Evolutionary conservation across 1,140 invertebrate species (phyloP).

Genomic region (Leguminivora glycinivorella): DNA sequence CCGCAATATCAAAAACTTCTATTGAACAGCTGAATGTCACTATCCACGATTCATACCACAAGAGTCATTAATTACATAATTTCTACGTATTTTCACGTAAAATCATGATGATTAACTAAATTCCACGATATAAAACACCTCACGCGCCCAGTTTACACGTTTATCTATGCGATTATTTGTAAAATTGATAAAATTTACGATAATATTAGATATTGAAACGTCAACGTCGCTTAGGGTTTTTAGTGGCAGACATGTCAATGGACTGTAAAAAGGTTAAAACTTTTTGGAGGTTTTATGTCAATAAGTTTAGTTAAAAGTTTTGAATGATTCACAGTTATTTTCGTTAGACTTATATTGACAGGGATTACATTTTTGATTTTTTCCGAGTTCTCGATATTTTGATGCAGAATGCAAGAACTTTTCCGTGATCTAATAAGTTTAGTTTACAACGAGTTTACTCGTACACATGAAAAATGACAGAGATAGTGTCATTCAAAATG

Average conservation of each 20-base stretch:
- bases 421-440: too few relatives aligned
- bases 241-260: constrained; percentile 3
- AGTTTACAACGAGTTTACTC: too few relatives aligned
- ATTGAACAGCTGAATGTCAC: constrained; percentile 7
- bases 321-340: too few relatives aligned
- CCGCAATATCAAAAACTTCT: not conserved
- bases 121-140: not conserved
- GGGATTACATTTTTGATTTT: too few relatives aligned
- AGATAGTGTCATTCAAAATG: too few relatives aligned
- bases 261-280: not conserved
- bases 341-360: too few relatives aligned
- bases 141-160: not conserved
- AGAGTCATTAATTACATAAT: not conserved
- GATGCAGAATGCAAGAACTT: too few relatives aligned
- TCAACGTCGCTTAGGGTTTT: constrained; percentile 11
- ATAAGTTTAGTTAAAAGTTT: not conserved
- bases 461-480: too few relatives aligned
- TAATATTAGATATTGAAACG: constrained; percentile 5
- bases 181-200: constrained; percentile 18
- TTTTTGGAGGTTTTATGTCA: not conserved
- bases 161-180: not conserved
- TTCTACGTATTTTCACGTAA: constrained; percentile 8
- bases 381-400: too few relatives aligned
- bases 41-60: not conserved
- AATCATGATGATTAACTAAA: constrained; percentile 13